These are phyloP conservation scores for Gallinago stenura DNA, from an alignment of 2,797 vertebrate genomes.

Conservation along the genomic window DNA sequence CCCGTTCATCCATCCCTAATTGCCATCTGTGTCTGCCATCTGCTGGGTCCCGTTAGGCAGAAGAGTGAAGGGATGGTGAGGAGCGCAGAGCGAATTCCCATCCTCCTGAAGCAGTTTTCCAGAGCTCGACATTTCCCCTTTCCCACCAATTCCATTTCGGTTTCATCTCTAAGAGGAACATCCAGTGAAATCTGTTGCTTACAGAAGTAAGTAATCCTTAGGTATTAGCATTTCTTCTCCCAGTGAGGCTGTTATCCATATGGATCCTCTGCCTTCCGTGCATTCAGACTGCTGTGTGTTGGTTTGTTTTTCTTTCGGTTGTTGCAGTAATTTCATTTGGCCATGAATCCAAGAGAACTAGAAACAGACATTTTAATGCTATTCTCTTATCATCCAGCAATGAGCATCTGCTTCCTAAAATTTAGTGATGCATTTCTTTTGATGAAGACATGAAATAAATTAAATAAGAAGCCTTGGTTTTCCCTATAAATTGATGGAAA, in stretches of 20 bases:
- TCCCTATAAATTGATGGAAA: background rate
- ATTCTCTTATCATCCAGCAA: slow-evolving; percentile 25
- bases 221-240: background rate
- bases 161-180: background rate
- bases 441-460: background rate
- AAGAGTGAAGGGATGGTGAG: background rate
- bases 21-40: slow-evolving; percentile 16
- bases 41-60: background rate
- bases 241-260: background rate
- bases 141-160: background rate
- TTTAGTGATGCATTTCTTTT: background rate
- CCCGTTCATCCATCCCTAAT: background rate
- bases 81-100: rapidly evolving
- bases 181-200: background rate
- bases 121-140: background rate
- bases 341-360: slow-evolving; percentile 23
- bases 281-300: background rate
- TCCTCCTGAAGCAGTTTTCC: background rate
- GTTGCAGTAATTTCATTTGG: slow-evolving; percentile 13
- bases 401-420: slow-evolving; percentile 27
- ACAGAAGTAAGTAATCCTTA: background rate
- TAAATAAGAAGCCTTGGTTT: background rate
- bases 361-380: slow-evolving; percentile 15
- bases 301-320: background rate
- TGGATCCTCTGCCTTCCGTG: background rate